Evolutionary conservation across 2,888 invertebrate genomes (phyloP), one percentile per base, ranked within the genome.

Genomic region (Lysandra bellargus): DNA sequence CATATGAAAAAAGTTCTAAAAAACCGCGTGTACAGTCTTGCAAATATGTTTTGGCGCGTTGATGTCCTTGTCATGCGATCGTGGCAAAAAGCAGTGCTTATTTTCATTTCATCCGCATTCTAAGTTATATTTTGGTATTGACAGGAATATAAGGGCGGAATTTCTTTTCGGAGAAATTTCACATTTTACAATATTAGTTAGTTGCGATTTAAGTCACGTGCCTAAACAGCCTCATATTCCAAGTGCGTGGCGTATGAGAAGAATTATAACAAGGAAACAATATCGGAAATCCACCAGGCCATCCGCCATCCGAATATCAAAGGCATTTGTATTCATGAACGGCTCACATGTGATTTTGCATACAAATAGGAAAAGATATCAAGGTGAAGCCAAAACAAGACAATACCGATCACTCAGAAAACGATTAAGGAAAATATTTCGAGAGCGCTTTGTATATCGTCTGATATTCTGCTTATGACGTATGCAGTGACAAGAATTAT

Each of bases 311-410:
- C 44, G 74, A 44, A 74, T 44, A 69, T 69, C 33, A 44, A 44
- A n/a, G 74, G 40, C n/a, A 44, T 74, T 74, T 74, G 23, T 74
- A 74, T 74, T 74, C 74, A 74, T 44, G 74, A 74, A 44, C 44
- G 74, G 44, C 74, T 74, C 74, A 44, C 73, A 44, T 74, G 44
- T 44, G 74, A 74, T 74, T 74, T 74, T 74, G 74, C 74, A 74
- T 74, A 74, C 44, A 74, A 74, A 74, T 74, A 74, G 74, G 74
- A 74, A 74, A 74, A 74, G n/a, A 74, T 23, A 44, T 74, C 23
- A 74, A 74, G 57, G 57, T 57, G 57, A 77, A 75, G 23, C 53
- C 40, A 23, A 60, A 78, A 37, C 30, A 73, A 73, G 33, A 72
- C 49, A 40, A 23, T 69, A 12, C 33, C 33, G 14, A 69, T 69